Evolutionary conservation across 2,888 invertebrate genomes (phyloP), one percentile per base, ranked within the genome.

Genomic region (Axea sp.): DNA sequence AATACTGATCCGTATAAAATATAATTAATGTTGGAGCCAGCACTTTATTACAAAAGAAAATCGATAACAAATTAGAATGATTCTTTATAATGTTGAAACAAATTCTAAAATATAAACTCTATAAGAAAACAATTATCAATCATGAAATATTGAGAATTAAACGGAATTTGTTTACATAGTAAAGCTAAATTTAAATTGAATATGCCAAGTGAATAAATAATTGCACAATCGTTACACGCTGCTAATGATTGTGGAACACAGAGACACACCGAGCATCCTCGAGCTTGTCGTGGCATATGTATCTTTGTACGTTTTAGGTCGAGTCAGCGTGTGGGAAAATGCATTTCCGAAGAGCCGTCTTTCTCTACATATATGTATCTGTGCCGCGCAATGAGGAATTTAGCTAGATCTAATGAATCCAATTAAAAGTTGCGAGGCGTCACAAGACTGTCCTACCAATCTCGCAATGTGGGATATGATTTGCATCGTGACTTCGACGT

Each of bases 361-460:
- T 39, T 69, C 53, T 59, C 41, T 37, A 15, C 11, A 19, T 30
- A 4, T 15, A 14, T 26, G 22, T 12, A 14, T 26, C 17, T 59
- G 19, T 60, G 68, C 45, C 35, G 68, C 35, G 51, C 35, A 11
- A 12, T 37, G 45, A 19, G 24, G 53, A 69, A 69, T 60, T 69
- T 45, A 41, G 69, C 53, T 51, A 17, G 53, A 57, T 30, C 57
- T 43, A 57, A 73, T 59, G 65, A 60, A 65, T 59, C 53, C 64
- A 65, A 67, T 59, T 73, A 59, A 60, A 59, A 19, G 62, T 59
- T 45, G 47, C 72, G 17, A 71, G 71, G 71, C 71, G 71, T 72
- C 62, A 28, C 64, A 57, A 57, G 64, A 12, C 59, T 35, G 60
- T 69, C 53, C 68, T 45, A 26, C 45, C 9, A 37, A 60, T 65